These are phyloP conservation scores for Ormia ochracea DNA, from an alignment of 2,888 invertebrate genomes.

Conservation along the genomic window DNA sequence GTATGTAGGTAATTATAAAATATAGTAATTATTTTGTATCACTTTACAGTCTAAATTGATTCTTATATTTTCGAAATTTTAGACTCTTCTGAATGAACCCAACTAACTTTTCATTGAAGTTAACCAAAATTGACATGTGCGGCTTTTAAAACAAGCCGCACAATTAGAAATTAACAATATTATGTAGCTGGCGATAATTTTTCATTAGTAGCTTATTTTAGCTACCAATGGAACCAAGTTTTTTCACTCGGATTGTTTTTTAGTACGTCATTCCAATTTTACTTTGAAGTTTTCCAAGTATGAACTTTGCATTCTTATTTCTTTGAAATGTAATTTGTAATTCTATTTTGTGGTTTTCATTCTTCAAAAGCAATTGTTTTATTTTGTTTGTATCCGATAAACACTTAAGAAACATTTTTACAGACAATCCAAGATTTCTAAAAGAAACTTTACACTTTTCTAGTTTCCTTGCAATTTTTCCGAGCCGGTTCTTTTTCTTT, in stretches of 20 bases:
- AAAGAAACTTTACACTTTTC: not conserved
- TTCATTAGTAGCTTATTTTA: not conserved
- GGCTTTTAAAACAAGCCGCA: not conserved
- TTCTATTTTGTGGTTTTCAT: slow-evolving; percentile 20
- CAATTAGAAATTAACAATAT: slow-evolving; percentile 23
- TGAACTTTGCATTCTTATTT: slow-evolving; percentile 5
- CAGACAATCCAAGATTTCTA: slow-evolving; percentile 1
- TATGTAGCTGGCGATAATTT: slow-evolving; percentile 14
- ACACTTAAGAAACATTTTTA: slow-evolving; percentile 50
- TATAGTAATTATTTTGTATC: too few relatives aligned
- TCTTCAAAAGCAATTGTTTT: slow-evolving; percentile 9
- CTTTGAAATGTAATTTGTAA: slow-evolving; percentile 27
- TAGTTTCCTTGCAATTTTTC: slow-evolving; percentile 27
- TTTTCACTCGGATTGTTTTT: slow-evolving; percentile 49
- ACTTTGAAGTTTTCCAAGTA: slow-evolving; percentile 17
- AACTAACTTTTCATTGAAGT: not conserved
- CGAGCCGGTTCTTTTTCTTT: not conserved
- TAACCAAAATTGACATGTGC: not conserved
- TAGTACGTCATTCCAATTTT: not conserved
- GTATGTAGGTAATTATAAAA: too few relatives aligned
- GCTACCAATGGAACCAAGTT: not conserved
- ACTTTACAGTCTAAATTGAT: too few relatives aligned
- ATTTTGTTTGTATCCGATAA: slow-evolving; percentile 47
- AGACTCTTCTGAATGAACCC: too few relatives aligned
- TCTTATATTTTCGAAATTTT: too few relatives aligned